These are phyloP conservation scores for Microcebus jonahi DNA, from an alignment of 2,113 vertebrate species.

Conservation along the genomic window DNA sequence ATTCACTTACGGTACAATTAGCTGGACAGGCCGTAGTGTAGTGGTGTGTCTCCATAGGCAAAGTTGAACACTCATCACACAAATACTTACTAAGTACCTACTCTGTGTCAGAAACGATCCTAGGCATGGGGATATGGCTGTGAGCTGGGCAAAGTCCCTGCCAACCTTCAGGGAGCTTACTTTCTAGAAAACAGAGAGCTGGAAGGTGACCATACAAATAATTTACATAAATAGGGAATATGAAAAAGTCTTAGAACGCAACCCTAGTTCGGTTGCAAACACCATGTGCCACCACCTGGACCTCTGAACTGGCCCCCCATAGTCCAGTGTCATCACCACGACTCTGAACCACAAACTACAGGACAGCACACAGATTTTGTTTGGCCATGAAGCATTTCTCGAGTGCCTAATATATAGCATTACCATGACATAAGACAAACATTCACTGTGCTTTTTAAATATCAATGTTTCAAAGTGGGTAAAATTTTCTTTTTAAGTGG, in stretches of 20 bases:
- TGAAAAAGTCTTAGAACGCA: background rate
- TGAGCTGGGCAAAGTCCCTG: background rate
- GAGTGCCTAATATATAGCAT: background rate
- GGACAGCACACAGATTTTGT: background rate
- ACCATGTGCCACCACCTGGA: background rate
- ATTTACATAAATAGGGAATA: background rate
- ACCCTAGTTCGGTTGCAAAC: background rate
- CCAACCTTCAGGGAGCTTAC: background rate
- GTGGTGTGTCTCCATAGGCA: background rate
- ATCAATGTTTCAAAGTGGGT: background rate
- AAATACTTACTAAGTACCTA: background rate
- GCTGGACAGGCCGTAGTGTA: background rate
- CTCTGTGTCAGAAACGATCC: background rate
- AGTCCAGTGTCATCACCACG: background rate
- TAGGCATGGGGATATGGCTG: background rate
- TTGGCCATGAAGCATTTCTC: background rate
- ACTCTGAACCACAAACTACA: background rate
- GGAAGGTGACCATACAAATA: background rate
- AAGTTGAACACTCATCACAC: background rate
- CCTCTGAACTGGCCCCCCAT: background rate
- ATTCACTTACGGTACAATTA: background rate
- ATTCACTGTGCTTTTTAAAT: slow-evolving; percentile 22
- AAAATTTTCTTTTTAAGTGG: background rate
- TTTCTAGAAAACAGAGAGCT: background rate
- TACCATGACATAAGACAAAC: background rate